Evolutionary conservation across 1,140 invertebrate genomes (phyloP), one percentile per base, ranked within the genome.

Genomic region (Magallana angulata): DNA sequence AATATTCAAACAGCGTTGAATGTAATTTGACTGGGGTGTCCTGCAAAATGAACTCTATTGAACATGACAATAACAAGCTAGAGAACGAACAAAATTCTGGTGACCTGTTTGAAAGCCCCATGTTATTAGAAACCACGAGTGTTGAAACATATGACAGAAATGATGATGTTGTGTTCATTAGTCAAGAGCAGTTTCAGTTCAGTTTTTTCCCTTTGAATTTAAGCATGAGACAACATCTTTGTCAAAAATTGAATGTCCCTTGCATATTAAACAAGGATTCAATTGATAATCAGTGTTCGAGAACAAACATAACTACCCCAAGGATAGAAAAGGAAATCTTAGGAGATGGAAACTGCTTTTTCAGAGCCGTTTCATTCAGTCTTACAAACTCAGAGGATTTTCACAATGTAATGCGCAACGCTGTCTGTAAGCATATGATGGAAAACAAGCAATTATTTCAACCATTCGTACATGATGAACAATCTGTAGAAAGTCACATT

Each of bases 391-490:
- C 60, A 18, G 60, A 64, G 18, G 60, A 64, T 16, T 16, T 16
- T 64, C 18, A 64, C 60, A 14, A 64, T 18, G 60, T 18, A 64
- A 64, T 64, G 18, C 60, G 60, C 12, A 14, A 64, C 12, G 18
- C 12, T 14, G 60, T 64, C 12, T 64, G 60, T 18, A 2, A 64
- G 11, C 7, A 71, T 56, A 8, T 48, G 14, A 56, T 71, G 16
- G 68, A 87, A 87, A 24, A 87, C 64, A 60, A 30, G 18, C 18
- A 87, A 7, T 48, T 36, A 56, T 5, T 11, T 60, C 62, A 87
- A 68, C 48, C 71, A 57, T 24, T 58, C 16, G 36, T 36, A 36
- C 1, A 36, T 36, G 36, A 36, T 36, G 5, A 36, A 36, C 36
- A 36, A 36, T 36, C 5, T 36, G 36, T 36, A 2, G 36, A 36